These are phyloP conservation scores for Ahaetulla prasina DNA, from an alignment of 2,113 vertebrate genomes.

Conservation along the genomic window DNA sequence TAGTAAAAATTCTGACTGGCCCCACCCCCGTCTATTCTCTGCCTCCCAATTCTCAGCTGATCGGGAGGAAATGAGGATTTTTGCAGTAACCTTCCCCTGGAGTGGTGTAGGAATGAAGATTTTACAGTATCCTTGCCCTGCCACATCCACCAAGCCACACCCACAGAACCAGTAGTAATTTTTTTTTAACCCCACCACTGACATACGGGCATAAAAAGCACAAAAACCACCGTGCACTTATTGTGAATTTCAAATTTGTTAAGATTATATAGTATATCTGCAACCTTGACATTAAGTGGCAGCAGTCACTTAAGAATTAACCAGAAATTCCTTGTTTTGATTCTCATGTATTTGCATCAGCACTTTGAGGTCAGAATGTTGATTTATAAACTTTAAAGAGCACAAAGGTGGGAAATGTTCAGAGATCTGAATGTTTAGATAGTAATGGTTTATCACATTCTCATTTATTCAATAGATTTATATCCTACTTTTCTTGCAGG, in stretches of 20 bases:
- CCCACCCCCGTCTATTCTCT: too few relatives aligned
- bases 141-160: too few relatives aligned
- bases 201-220: background rate
- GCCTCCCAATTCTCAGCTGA: too few relatives aligned
- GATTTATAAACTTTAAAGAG: background rate
- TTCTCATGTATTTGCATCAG: background rate
- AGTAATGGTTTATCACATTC: background rate
- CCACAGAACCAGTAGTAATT: too few relatives aligned
- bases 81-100: too few relatives aligned
- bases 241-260: background rate
- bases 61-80: too few relatives aligned
- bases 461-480: background rate
- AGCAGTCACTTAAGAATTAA: background rate
- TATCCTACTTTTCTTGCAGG: background rate
- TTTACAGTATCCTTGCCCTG: too few relatives aligned
- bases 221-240: background rate
- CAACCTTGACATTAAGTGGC: background rate
- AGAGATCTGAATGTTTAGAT: background rate
- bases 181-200: too few relatives aligned
- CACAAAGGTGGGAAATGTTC: background rate
- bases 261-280: background rate
- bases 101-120: too few relatives aligned
- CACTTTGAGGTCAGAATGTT: background rate
- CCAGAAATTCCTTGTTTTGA: background rate
- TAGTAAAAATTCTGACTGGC: too few relatives aligned